Conservation (phyloP, 2,113 vertebrate species). For the Clarias gariepinus region DNA sequence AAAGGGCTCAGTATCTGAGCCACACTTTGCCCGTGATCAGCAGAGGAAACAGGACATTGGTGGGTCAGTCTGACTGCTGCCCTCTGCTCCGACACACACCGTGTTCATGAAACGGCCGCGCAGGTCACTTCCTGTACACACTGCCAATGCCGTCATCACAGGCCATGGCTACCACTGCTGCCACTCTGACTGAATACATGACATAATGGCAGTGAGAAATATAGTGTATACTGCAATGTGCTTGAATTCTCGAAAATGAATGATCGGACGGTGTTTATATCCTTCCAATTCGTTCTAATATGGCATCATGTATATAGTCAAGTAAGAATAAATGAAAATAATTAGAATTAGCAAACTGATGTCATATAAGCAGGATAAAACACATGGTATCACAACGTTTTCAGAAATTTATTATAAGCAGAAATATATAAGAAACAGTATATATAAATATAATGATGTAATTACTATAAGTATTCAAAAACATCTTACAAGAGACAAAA, state of each 20-base stretch:
- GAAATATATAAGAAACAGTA: neutral
- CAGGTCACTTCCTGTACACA: constrained; percentile 55
- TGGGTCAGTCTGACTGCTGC: constrained; percentile 30
- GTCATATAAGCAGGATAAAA: neutral
- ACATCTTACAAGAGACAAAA: neutral
- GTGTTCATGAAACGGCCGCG: constrained; percentile 22
- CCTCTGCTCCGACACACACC: constrained; percentile 31
- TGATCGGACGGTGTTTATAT: neutral
- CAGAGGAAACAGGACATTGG: constrained; percentile 40
- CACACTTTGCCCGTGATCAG: constrained; percentile 35
- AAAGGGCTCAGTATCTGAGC: constrained; percentile 24
- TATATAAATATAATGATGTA: neutral
- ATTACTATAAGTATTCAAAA: neutral
- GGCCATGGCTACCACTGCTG: constrained; percentile 31
- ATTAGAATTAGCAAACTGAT: neutral
- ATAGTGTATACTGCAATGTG: too few species aligned
- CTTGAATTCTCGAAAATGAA: neutral
- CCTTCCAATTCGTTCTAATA: neutral
- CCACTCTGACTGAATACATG: neutral
- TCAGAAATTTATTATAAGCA: neutral
- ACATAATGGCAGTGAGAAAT: neutral
- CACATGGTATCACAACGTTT: neutral
- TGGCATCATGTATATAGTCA: neutral
- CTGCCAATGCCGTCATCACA: constrained; percentile 62
- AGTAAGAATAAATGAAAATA: neutral